These are phyloP conservation scores for Aurelia aurita complex sp. Pacific DNA, from an alignment of 30 jellyfish, hydroid and myxozoan genomes.

Conservation along the genomic window DNA sequence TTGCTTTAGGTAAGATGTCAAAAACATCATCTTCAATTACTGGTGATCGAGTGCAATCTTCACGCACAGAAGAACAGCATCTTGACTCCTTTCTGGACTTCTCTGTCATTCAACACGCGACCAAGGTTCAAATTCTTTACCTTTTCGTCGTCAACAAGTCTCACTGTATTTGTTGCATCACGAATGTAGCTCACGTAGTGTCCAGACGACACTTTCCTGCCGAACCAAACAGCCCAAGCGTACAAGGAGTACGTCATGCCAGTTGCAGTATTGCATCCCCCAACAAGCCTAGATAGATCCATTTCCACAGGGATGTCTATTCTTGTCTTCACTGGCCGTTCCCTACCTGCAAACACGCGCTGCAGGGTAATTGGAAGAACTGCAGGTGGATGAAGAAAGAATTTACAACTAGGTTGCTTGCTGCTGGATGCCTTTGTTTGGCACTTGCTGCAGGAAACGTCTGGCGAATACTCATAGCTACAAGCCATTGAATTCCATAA, in stretches of 20 bases:
- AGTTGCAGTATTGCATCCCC: background rate
- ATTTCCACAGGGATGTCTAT: slow-evolving; percentile 13
- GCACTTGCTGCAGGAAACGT: background rate
- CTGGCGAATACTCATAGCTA: slow-evolving; percentile 11
- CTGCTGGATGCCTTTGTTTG: slow-evolving; percentile 5
- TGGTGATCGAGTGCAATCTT: no score
- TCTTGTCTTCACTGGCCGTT: background rate
- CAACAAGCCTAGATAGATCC: background rate
- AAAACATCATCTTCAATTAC: no score
- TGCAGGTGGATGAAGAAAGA: background rate
- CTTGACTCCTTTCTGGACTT: no score
- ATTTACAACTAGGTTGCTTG: background rate
- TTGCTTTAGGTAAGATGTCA: no score
- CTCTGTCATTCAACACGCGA: no score
- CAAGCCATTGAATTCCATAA: slow-evolving; percentile 16
- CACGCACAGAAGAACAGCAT: no score
- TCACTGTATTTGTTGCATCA: background rate
- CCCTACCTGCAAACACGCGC: background rate
- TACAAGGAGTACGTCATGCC: background rate
- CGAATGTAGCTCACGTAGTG: background rate
- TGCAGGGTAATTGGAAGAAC: slow-evolving; percentile 4
- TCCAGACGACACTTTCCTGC: background rate
- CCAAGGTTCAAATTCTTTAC: background rate
- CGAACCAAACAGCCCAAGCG: background rate
- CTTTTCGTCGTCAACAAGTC: background rate